Base-by-base conservation (phyloP, 2,797 vertebrate genomes). In the Perdix hodgsoniae region DNA sequence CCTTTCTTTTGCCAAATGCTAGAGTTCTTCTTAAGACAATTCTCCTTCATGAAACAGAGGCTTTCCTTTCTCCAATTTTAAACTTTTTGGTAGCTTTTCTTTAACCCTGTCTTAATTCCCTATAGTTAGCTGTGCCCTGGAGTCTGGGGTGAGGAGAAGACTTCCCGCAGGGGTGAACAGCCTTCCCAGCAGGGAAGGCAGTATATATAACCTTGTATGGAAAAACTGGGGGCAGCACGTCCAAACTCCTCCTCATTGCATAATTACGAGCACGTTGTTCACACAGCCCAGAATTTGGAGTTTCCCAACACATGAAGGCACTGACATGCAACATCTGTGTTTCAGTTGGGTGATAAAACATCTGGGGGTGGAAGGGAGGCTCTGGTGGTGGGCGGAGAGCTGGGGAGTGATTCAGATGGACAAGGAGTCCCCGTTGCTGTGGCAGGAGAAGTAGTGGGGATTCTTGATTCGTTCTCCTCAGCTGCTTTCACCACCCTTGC, bases 1-100 rank as follows among this genome's bases (percentile, higher is more conserved):
- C 22, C 33, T 78, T 56, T 82, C 21, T 57, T 95, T 74, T 84
- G 92, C 91, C 87, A 93, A 86, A 94, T 79, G 47, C 67, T 86
- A 22, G 80, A 91, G 59, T 91, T 61, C 19, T 86, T 83, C 61
- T 91, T 42, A 79, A 88, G 73, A 71, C 74, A 82, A 10, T 88
- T 95, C 88, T 88, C 60, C 49, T 23, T 81, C 50, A 60, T 69
- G 60, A 94, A 91, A 75, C 42, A 76, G 66, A 90, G 14, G 50
- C 54, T 80, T 56, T 88, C 40, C 49, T 75, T 89, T 74, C 81
- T 91, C 18, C 19, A 14, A 15, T 76, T 83, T 21, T 71, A 93
- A n/a, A 84, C 44, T 79, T 78, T 64, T 54, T 78, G 27, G 49
- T 59, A 85, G 65, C 85, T 89, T 88, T 72, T 80, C 67, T 90